Conservation (phyloP, 1,140 invertebrate species). For the Hyphantria cunea region DNA sequence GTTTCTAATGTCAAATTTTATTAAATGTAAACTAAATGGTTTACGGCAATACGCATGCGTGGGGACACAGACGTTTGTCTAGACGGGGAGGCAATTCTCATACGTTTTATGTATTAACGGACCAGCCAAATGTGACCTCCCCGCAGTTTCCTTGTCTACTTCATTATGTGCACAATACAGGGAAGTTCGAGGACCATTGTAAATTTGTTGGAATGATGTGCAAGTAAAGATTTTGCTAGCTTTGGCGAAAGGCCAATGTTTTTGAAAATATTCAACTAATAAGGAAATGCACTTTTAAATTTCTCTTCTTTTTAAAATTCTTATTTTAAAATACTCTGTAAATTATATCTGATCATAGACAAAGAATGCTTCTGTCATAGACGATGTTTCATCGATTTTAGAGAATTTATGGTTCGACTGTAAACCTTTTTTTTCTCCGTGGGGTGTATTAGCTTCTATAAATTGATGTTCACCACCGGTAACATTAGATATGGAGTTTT, state of each 20-base stretch:
- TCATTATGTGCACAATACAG: not conserved
- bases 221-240: conserved; percentile 40
- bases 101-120: conserved; percentile 27
- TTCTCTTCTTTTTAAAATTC: too few species aligned
- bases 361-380: too few species aligned
- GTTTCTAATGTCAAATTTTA: conserved; percentile 15
- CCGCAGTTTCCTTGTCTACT: conserved; percentile 3
- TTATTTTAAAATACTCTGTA: too few species aligned
- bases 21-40: conserved; percentile 25
- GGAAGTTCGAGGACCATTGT: conserved; percentile 17
- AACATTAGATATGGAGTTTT: too few species aligned
- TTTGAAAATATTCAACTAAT: conserved; percentile 10
- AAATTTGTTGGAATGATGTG: conserved; percentile 15
- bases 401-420: too few species aligned
- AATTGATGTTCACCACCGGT: too few species aligned
- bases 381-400: too few species aligned
- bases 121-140: conserved; percentile 30
- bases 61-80: conserved; percentile 52
- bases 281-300: not conserved
- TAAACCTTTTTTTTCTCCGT: too few species aligned
- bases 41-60: conserved; percentile 46
- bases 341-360: too few species aligned
- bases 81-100: conserved; percentile 49
- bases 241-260: conserved; percentile 41
- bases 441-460: too few species aligned